phyloP scores from a whole-genome alignment of 2,888 invertebrate genomes.

The Priocnemis perturbator region DNA sequence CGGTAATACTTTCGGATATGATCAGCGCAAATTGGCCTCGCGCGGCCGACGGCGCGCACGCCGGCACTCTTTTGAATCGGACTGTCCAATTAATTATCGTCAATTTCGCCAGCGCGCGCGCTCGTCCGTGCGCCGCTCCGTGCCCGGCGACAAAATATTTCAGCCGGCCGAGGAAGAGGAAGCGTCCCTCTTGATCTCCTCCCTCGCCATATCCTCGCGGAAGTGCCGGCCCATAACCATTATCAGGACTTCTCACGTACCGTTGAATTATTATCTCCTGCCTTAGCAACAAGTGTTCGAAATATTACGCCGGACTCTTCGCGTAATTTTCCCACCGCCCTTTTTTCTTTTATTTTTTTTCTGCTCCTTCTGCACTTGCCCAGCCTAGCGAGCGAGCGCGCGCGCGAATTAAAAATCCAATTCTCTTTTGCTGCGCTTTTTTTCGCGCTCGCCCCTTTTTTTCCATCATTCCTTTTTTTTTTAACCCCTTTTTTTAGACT shows the following conservation, averaged over 20 bases:
- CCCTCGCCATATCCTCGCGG: constrained; percentile 29
- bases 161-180: no score
- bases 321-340: no score
- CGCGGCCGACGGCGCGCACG: no score
- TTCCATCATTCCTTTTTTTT: no score
- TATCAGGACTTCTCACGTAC: constrained; percentile 25
- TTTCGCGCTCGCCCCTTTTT: constrained; percentile 8
- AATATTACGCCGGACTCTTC: constrained; percentile 3
- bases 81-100: no score
- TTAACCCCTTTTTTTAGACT: background rate
- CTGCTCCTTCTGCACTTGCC: background rate
- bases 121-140: background rate
- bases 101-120: background rate
- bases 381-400: no score
- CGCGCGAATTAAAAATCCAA: constrained; percentile 1
- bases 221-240: constrained; percentile 34
- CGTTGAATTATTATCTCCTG: constrained; percentile 37
- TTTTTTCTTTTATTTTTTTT: no score
- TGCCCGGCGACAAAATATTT: no score
- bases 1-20: background rate
- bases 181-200: background rate
- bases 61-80: no score
- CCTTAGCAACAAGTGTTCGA: constrained; percentile 54
- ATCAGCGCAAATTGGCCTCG: background rate
- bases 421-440: constrained; percentile 22